phyloP scores from a whole-genome alignment of 2,797 vertebrate species.

The Sternotherus odoratus region DNA sequence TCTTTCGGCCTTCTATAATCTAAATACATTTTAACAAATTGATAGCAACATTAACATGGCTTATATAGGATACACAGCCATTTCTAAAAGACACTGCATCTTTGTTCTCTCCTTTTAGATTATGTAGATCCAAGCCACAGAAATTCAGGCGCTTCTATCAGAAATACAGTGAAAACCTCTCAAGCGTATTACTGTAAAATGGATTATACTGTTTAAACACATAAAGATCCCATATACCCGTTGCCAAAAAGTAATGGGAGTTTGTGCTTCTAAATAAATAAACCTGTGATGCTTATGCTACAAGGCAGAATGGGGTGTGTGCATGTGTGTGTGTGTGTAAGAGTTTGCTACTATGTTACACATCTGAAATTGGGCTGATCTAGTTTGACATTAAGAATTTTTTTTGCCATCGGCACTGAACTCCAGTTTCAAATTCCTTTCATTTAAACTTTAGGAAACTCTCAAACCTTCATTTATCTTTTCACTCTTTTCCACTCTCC shows the following conservation, averaged over 20 bases:
- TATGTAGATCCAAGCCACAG: slow-evolving; percentile 2
- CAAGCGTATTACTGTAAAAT: slow-evolving; percentile 23
- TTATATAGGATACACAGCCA: accelerated
- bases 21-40: slow-evolving; percentile 25
- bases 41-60: not conserved
- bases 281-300: not conserved
- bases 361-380: not conserved
- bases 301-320: not conserved
- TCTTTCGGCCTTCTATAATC: slow-evolving; percentile 33
- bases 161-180: slow-evolving; percentile 32
- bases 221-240: not conserved
- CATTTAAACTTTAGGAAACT: accelerated
- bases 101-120: slow-evolving; percentile 33
- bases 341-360: accelerated
- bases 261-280: slow-evolving; percentile 40
- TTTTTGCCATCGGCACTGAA: accelerated
- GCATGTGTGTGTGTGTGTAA: accelerated
- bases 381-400: accelerated
- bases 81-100: not conserved
- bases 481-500: not conserved
- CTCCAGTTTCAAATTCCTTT: not conserved
- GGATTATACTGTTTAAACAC: slow-evolving; percentile 43
- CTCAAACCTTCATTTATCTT: accelerated
- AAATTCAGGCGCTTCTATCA: slow-evolving; percentile 26
- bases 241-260: slow-evolving; percentile 32